These are phyloP conservation scores for Tauraco hartlaubi DNA, from an alignment of 2,797 vertebrate genomes.

Conservation along the genomic window DNA sequence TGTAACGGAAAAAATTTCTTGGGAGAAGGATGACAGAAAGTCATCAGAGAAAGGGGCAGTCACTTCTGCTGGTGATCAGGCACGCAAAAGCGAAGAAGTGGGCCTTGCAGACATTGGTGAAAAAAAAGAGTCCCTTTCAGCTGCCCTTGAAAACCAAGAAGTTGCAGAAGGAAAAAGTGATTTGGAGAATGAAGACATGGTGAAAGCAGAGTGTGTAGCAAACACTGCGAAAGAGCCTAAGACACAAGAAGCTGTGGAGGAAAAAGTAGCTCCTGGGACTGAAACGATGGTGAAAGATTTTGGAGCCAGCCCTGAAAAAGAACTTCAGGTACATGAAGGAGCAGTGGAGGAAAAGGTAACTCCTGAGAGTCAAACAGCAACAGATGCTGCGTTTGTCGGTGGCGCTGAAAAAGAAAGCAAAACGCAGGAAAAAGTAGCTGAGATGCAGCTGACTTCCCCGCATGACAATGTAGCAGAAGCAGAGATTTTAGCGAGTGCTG, in stretches of 20 bases:
- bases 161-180: background rate
- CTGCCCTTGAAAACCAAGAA: conserved; percentile 32
- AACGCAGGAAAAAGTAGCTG: conserved; percentile 31
- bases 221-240: background rate
- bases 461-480: background rate
- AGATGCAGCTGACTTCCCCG: background rate
- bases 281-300: background rate
- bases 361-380: background rate
- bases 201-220: background rate
- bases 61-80: background rate
- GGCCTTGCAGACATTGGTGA: background rate
- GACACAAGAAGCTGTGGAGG: background rate
- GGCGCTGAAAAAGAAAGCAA: background rate
- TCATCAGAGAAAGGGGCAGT: background rate
- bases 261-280: background rate
- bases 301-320: background rate
- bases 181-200: background rate
- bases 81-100: background rate
- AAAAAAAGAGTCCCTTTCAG: background rate
- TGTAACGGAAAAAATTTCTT: conserved; percentile 1
- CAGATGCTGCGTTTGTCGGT: fast-evolving
- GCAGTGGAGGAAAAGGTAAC: background rate
- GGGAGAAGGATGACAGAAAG: background rate
- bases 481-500: background rate
- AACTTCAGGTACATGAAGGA: background rate